Base-by-base conservation (phyloP, 2,797 vertebrate genomes). In the Lerista edwardsae region DNA sequence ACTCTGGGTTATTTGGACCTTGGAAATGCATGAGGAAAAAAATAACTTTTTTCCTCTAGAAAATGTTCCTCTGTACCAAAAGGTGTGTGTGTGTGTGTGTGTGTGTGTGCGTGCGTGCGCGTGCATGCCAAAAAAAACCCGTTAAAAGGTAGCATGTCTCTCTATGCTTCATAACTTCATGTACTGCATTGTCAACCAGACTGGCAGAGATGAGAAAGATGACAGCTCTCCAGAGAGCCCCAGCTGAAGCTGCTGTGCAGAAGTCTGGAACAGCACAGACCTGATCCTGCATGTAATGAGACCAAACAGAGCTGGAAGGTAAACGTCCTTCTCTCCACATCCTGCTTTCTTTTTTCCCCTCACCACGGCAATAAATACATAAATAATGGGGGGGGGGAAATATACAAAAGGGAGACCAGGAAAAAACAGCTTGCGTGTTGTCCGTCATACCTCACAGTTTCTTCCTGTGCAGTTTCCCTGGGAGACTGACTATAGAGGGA, bases 211-310 rank as follows among this genome's bases (percentile, higher is more conserved):
- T 51, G 88, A 93, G 94, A 79, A 75, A 85, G 86, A 92, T 94
- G 95, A 93, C 94, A 94, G 92, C 84, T 89, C 96, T 95, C 94
- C 83, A 84, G 94, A 95, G 95, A 89, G 86, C 76, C 62, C 4
- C 0, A 55, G 90, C 71, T 75, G 86, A 74, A 90, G 88, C 92
- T 6, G 90, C 67, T 90, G 90, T 71, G 94, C 95, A 94, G 84
- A 90, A 94, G 94, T 69, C 91, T 94, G 95, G 94, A 96, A 96
- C 93, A 10, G 90, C 90, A 78, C 87, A 94, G 94, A 88, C 90
- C 94, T 94, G 93, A 91, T 93, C 92, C 95, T 39, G 93, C 94
- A 95, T 95, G 92, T 94, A 96, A 96, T 96, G 94, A 96, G 95
- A 88, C 87, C 89, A 88, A 84, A 80, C 88, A 87, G 90, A 86